Base-by-base conservation (phyloP, 2,113 vertebrate genomes). In the Phalacrocorax brasilianus region DNA sequence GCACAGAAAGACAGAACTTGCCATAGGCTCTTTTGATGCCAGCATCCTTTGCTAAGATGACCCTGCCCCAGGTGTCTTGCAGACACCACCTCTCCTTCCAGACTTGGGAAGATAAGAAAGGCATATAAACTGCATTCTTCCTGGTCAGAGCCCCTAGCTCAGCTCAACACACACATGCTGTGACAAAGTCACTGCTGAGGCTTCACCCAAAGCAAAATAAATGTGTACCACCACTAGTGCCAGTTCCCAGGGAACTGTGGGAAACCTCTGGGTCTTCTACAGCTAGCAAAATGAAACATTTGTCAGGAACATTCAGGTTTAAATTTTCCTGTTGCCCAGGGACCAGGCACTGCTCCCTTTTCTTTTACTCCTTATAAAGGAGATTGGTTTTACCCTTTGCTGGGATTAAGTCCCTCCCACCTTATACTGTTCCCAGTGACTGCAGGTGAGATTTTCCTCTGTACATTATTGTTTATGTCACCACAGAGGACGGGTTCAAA, bases 221-320 rank as follows among this genome's bases (percentile, higher is more conserved):
- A 61, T 1, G 0, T 18, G 17, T 40, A 6, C 1, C 27, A 30
- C 21, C 8, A 0, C 15, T 61, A 0, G 0, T n/a, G 27, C 14
- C 17, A 26, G 8, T 65, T 89, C 73, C n/a, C 32, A 42, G 63
- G 9, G 18, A 80, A 23, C 16, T 0, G 3, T 17, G 16, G n/a
- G 9, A 27, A 59, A 21, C 11, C 42, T n/a, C 35, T 49, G 33
- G 1, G 3, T 75, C 70, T 89, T 68, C 44, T 58, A 30, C 8
- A 70, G 8, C 7, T 20, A 33, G 8, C 30, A 49, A 71, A 73
- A 89, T 32, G 7, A 67, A 92, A 26, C 3, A 5, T 3, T 23
- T 71, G 8, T 75, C 65, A 89, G 55, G 9, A 67, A 35, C 10
- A 5, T 11, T 74, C 30, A 63, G 14, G 21, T 74, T 58, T 59